Conservation (phyloP, 2,797 vertebrate species). For the Labroides dimidiatus region DNA sequence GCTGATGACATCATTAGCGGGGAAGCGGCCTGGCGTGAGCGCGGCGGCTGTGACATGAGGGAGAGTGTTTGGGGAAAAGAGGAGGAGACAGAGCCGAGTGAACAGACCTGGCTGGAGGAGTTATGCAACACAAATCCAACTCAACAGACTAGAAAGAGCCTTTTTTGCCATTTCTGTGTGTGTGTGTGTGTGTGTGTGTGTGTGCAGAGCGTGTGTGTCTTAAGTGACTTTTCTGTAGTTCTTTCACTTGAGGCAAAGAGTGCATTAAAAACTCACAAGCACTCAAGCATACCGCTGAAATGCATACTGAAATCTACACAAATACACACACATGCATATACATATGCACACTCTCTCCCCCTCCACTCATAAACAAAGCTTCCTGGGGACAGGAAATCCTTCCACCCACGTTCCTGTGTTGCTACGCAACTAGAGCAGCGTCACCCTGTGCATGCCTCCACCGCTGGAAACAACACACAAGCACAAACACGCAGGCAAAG, state of each 20-base stretch:
- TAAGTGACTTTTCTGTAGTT: slow-evolving; percentile 61
- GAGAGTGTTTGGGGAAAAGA: slow-evolving; percentile 50
- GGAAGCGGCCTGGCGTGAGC: slow-evolving; percentile 50
- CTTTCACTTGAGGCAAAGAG: slow-evolving; percentile 63
- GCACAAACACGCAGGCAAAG: slow-evolving; percentile 34
- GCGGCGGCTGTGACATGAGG: slow-evolving; percentile 49
- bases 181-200: slow-evolving; percentile 27
- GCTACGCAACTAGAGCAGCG: slow-evolving; percentile 78
- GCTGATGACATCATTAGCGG: slow-evolving; percentile 73
- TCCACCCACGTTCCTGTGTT: slow-evolving; percentile 82
- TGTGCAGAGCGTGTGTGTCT: slow-evolving; percentile 34
- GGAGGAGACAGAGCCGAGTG: slow-evolving; percentile 47
- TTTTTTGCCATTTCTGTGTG: slow-evolving; percentile 24
- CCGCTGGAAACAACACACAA: slow-evolving; percentile 51
- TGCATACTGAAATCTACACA: slow-evolving; percentile 44
- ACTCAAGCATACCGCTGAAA: slow-evolving; percentile 58
- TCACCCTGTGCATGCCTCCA: slow-evolving; percentile 76
- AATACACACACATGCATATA: slow-evolving; percentile 10
- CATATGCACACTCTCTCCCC: slow-evolving; percentile 22
- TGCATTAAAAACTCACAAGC: slow-evolving; percentile 68
- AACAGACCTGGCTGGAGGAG: slow-evolving; percentile 51
- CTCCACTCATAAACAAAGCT: slow-evolving; percentile 78
- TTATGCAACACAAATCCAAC: slow-evolving; percentile 72
- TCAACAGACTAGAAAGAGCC: slow-evolving; percentile 53
- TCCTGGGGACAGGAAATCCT: slow-evolving; percentile 90